Percentiles rank a stretch among this genome's conserved stretches.
These are phyloP conservation scores for Steinernema scapterisci DNA, from an alignment of 2,888 invertebrate species.

Conservation along the genomic window DNA sequence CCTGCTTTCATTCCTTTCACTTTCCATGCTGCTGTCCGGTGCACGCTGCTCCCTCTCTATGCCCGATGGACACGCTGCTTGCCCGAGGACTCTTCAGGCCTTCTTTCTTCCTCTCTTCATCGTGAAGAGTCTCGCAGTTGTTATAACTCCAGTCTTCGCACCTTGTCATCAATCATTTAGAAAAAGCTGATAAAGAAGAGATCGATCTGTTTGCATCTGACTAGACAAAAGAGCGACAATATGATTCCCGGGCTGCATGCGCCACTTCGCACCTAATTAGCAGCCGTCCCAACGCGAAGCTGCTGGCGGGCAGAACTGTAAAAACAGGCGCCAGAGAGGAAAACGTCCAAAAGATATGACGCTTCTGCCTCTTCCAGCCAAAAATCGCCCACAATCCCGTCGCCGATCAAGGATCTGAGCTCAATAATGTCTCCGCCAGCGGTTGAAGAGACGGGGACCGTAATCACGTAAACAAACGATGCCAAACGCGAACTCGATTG, in stretches of 20 bases:
- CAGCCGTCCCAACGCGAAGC: neutral
- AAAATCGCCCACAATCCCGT: too few relatives aligned
- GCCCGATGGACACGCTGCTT: conserved; percentile 16
- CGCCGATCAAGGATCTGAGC: too few relatives aligned
- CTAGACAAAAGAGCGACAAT: conserved; percentile 11
- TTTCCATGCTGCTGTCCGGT: conserved; percentile 16
- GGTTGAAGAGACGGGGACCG: too few relatives aligned
- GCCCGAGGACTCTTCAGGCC: conserved; percentile 5
- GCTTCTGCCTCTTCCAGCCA: too few relatives aligned
- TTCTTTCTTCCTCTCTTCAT: neutral
- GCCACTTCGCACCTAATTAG: neutral
- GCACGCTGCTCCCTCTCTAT: neutral
- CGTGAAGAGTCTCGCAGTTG: conserved; percentile 12
- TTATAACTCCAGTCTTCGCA: conserved; percentile 26
- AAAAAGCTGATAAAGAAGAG: conserved; percentile 28
- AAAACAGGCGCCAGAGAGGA: neutral
- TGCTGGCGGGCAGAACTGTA: neutral
- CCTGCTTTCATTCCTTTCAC: neutral
- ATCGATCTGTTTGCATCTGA: conserved; percentile 15
- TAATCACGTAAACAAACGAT: too few relatives aligned
- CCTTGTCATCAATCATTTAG: conserved; percentile 32
- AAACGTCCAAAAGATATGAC: too few relatives aligned
- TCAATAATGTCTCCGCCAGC: too few relatives aligned
- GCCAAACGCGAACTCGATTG: neutral
- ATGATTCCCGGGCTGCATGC: neutral